Evolutionary conservation across 1,140 invertebrate genomes (phyloP), one percentile per base, ranked within the genome.

Genomic region (Nixonia krombeini): DNA sequence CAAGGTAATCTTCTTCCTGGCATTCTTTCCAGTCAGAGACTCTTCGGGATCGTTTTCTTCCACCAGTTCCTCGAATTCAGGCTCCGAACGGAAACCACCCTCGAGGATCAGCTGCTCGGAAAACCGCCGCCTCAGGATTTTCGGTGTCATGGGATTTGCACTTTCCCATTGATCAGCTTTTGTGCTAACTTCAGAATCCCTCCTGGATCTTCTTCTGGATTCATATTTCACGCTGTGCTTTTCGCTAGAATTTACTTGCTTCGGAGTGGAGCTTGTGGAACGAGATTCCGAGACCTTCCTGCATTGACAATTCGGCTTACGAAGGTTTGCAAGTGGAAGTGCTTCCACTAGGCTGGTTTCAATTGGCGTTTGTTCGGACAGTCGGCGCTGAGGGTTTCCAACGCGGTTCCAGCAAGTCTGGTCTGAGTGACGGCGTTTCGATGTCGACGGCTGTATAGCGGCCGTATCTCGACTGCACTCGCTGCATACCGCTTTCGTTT

Each of bases 1-100:
- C 7, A 87, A 82, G 5, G 87, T 88, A 31, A 85, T 69, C 41
- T 78, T 74, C 45, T 83, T 83, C 1, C 81, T 70, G 12, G 82
- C 80, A 75, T 84, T 84, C 35, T 74, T 50, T 9, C 51, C 72
- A 10, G 72, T 74, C 10, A 78, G 41, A 8, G 76, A 78, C 10
- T 80, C 76, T 42, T 73, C 74, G 13, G 64, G 61, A 17, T 75
- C 71, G 1, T 67, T 50, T 0, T 13, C 70, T 9, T 65, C 56
- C 0, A 75, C 1, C 7, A 79, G 45, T 21, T 76, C 61, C 10
- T 76, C 78, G 56, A 69, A 75, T 21, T 74, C 73, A 0, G 62
- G 6, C 45, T 68, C 65, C n/a, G 51, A 8, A 13, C 38, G 41
- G 9, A 78, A 42, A 0, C 78, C 78, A 42, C 70, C 78, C 13